Evolutionary conservation across 2,888 invertebrate species (phyloP).

Genomic region (Lithophane ornitopus): DNA sequence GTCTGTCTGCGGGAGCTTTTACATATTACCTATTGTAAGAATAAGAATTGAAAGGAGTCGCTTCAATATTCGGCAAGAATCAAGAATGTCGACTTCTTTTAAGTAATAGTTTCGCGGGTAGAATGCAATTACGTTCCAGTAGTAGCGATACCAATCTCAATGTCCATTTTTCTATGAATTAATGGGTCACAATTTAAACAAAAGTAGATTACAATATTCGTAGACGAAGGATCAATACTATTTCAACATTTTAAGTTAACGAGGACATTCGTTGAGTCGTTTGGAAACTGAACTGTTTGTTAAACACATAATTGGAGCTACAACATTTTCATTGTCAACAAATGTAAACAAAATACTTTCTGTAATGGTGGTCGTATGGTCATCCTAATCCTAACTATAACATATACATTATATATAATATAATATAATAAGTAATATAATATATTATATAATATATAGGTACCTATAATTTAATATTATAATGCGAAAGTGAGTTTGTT

Average conservation of each 20-base stretch:
- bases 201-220: background rate
- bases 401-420: too few relatives aligned
- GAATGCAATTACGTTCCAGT: background rate
- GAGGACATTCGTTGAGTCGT: constrained; percentile 16
- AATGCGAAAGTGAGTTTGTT: too few relatives aligned
- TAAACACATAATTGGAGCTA: constrained; percentile 11
- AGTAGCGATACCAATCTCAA: background rate
- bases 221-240: constrained; percentile 19
- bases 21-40: background rate
- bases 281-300: constrained; percentile 10
- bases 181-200: background rate
- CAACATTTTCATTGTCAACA: constrained; percentile 3
- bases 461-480: too few relatives aligned
- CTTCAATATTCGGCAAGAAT: too few relatives aligned
- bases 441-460: too few relatives aligned
- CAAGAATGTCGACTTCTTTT: background rate
- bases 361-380: background rate
- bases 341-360: constrained; percentile 20
- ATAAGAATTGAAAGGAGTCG: background rate
- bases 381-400: too few relatives aligned
- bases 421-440: too few relatives aligned
- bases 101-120: background rate
- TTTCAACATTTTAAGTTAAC: constrained; percentile 8
- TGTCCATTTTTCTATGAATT: background rate
- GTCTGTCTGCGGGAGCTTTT: too few relatives aligned